Conservation (phyloP, 2,113 vertebrate species). For the Cynopterus brachyotis region DNA sequence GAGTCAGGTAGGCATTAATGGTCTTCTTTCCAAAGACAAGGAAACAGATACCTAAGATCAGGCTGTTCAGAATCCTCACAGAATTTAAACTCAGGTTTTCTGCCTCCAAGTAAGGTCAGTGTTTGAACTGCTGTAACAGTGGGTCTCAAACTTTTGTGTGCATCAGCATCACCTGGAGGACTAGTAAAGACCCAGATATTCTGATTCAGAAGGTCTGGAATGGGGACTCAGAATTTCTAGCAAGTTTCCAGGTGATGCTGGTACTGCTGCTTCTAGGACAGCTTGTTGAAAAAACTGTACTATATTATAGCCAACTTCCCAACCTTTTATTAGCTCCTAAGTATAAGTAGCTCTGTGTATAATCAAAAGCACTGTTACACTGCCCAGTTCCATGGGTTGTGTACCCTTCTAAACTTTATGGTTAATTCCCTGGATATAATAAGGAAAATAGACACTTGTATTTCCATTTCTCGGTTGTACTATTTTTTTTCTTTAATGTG, state of each 20-base stretch:
- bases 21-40: neutral
- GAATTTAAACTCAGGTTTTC: neutral
- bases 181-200: neutral
- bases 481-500: neutral
- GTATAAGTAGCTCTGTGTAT: neutral
- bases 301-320: neutral
- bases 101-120: neutral
- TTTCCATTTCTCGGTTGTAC: neutral
- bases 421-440: neutral
- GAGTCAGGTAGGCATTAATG: neutral
- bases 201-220: neutral
- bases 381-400: accelerated
- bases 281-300: neutral
- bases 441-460: neutral
- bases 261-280: neutral
- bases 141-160: neutral
- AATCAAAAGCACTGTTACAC: neutral
- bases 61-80: neutral
- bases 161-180: neutral
- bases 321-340: neutral
- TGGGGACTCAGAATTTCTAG: neutral
- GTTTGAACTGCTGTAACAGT: neutral
- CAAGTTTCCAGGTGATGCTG: neutral
- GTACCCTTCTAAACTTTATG: neutral
- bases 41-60: neutral